Evolutionary conservation across 2,888 invertebrate species (phyloP), one percentile per base, ranked within the genome.

Genomic region (Phengaris alcon): DNA sequence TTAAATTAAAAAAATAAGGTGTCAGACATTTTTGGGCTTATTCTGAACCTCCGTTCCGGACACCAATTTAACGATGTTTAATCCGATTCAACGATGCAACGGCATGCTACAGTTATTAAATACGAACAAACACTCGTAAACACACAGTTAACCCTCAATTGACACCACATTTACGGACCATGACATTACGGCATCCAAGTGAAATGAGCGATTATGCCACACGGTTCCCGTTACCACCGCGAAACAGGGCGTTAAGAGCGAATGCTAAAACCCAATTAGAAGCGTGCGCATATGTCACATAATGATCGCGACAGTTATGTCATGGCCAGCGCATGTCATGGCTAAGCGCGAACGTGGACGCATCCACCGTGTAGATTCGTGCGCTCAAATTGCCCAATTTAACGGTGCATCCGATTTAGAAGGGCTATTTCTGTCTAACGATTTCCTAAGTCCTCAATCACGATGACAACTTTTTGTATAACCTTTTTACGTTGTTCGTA

Each of bases 381-480:
- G 85, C 85, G 82, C 86, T 85, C 86, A 89, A 91, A 92, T 89
- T 89, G 88, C 85, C 89, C 89, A 91, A 91, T 91, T 92, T 92
- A 91, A 92, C 92, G 90, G 91, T 89, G 87, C 85, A 86, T 75
- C 79, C 80, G 76, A 74, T 74, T 77, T 77, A 75, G 48, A 72
- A 77, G 74, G 75, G 77, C 75, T 22, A 75, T 74, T 79, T 79
- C 77, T 76, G 74, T 76, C 75, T 76, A 74, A 77, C 75, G 15
- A 75, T 78, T 79, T 79, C 78, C 77, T 76, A 74, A 74, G 73
- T 76, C 73, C 59, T 64, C 64, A 68, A 55, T 64, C 64, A 48
- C 51, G 52, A 73, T 73, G 73, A 64, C 52, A 52, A 68, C 12
- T 54, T 73, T 72, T 72, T 72, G 51, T 52, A 6, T 46, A 44